These are phyloP conservation scores for Teinopalpus imperialis DNA, from an alignment of 2,888 invertebrate genomes.

Conservation along the genomic window DNA sequence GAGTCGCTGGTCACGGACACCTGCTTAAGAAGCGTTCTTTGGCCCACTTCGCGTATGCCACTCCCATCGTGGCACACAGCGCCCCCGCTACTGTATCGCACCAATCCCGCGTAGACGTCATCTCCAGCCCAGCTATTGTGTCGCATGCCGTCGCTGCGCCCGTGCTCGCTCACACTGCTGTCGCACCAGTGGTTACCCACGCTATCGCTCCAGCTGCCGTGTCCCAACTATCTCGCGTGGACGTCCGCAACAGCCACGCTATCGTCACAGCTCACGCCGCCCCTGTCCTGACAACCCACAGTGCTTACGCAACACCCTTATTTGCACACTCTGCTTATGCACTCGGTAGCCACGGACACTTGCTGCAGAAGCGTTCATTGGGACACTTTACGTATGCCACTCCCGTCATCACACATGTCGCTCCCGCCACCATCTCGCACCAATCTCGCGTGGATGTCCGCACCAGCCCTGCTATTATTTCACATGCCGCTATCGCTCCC, in stretches of 20 bases:
- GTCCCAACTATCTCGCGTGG: slow-evolving; percentile 56
- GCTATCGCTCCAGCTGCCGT: no score
- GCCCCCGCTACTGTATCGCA: no score
- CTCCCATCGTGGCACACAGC: no score
- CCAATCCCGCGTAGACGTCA: no score
- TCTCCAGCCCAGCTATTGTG: no score
- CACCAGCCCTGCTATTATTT: slow-evolving; percentile 50
- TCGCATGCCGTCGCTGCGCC: slow-evolving; percentile 44
- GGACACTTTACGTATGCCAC: slow-evolving; percentile 48
- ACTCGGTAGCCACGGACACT: slow-evolving; percentile 50
- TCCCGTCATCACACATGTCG: slow-evolving; percentile 36
- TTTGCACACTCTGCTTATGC: slow-evolving; percentile 35
- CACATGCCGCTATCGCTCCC: slow-evolving; percentile 34
- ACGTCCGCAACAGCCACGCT: slow-evolving; percentile 43
- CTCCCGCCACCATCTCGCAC: slow-evolving; percentile 53
- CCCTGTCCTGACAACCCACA: slow-evolving; percentile 43
- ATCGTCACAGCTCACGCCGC: slow-evolving; percentile 40
- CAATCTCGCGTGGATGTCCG: slow-evolving; percentile 56
- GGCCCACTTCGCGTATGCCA: no score
- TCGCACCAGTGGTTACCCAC: no score
- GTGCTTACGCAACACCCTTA: slow-evolving; percentile 37
- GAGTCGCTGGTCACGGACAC: no score
- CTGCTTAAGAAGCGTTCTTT: no score
- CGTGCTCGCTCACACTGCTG: no score
- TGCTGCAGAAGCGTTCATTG: slow-evolving; percentile 50